Conservation (phyloP, 2,888 invertebrate species). For the Archips crataeganus region DNA sequence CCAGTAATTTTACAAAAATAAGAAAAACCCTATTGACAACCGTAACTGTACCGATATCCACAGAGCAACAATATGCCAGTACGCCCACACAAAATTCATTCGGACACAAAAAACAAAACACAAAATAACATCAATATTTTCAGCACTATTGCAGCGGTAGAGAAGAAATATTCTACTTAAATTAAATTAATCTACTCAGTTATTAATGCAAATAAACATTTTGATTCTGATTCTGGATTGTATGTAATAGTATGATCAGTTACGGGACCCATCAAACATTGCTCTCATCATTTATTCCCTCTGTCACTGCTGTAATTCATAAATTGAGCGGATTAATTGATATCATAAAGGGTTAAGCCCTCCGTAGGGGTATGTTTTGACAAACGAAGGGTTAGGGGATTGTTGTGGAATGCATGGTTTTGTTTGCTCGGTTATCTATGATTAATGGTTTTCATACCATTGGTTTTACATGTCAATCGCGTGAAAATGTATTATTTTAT, state of each 20-base stretch:
- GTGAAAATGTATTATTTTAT: not conserved
- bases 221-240: too few species aligned
- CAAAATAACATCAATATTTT: too few species aligned
- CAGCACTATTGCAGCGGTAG: too few species aligned
- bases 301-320: slow-evolving; percentile 77
- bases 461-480: not conserved
- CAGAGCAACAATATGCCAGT: too few species aligned
- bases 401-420: slow-evolving; percentile 19
- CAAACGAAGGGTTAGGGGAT: slow-evolving; percentile 54
- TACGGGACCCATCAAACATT: slow-evolving; percentile 47
- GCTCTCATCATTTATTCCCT: slow-evolving; percentile 73
- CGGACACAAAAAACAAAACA: too few species aligned
- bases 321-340: slow-evolving; percentile 84
- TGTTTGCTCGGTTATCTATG: not conserved
- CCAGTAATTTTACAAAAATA: too few species aligned
- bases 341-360: slow-evolving; percentile 75
- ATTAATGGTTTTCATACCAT: not conserved
- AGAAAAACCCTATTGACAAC: too few species aligned
- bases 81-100: too few species aligned
- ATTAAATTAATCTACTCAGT: too few species aligned
- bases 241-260: not conserved
- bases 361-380: slow-evolving; percentile 69
- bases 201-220: too few species aligned
- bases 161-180: too few species aligned
- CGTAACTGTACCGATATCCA: too few species aligned